A percentile compares a stretch with the other conserved stretches of the same genome.
Evolutionary conservation across 2,113 vertebrate species (phyloP).

Genomic region (Platichthys flesus): DNA sequence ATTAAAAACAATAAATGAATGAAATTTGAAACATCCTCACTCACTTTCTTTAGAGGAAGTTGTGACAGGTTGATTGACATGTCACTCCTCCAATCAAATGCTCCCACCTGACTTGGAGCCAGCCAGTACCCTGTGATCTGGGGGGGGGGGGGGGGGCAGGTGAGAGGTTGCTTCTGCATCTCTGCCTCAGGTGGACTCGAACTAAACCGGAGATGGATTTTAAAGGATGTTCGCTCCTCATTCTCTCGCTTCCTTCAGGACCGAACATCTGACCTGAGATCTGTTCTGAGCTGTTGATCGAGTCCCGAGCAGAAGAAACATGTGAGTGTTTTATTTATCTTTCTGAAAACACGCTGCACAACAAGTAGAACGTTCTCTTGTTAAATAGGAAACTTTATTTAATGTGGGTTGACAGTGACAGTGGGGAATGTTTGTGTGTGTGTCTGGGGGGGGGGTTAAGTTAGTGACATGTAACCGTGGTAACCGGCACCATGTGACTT

Average conservation of each 20-base stretch:
- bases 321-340: background rate
- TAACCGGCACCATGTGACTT: conserved; percentile 54
- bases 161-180: background rate
- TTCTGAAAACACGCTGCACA: background rate
- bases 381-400: background rate
- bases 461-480: conserved; percentile 63
- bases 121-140: background rate
- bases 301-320: background rate
- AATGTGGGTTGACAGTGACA: background rate
- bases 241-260: background rate
- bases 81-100: background rate
- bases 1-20: too few species aligned
- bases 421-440: background rate
- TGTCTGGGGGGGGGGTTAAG: conserved; percentile 28
- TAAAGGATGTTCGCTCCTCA: background rate
- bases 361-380: too few species aligned
- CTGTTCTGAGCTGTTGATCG: too few species aligned
- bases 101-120: background rate
- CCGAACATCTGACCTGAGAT: too few species aligned
- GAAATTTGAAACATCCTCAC: background rate
- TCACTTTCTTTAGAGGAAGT: background rate
- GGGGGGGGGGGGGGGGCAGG: background rate
- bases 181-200: background rate
- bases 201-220: background rate
- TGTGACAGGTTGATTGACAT: background rate